Percentiles rank a stretch among this genome's conserved stretches.
Conservation (phyloP, 1,140 invertebrate species). For the Linepithema humile region DNA sequence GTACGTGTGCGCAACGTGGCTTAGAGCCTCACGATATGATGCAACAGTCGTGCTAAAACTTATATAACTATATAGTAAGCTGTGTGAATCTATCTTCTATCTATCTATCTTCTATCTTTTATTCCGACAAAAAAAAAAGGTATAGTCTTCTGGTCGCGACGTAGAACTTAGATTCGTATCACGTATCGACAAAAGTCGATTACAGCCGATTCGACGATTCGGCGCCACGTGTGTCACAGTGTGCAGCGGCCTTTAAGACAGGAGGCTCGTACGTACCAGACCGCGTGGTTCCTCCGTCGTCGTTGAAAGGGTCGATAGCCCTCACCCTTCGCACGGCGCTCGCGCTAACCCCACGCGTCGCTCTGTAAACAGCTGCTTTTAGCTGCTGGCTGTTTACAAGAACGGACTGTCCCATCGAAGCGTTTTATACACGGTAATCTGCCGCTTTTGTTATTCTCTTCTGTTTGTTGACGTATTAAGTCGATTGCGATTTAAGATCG, state of each 20-base stretch:
- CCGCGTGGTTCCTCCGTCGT: slow-evolving; percentile 69
- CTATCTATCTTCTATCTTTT: background rate
- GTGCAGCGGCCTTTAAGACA: slow-evolving; percentile 16
- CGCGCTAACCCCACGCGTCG: slow-evolving; percentile 68
- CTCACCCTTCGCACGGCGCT: slow-evolving; percentile 73
- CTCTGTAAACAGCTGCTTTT: slow-evolving; percentile 8
- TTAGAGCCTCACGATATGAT: slow-evolving; percentile 1
- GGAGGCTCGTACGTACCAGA: slow-evolving; percentile 58
- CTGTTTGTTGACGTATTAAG: background rate
- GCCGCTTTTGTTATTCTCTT: background rate
- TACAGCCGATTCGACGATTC: background rate
- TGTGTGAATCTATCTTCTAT: no score
- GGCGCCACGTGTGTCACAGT: slow-evolving; percentile 5
- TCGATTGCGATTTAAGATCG: background rate
- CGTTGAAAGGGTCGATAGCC: slow-evolving; percentile 78
- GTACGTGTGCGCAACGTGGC: background rate
- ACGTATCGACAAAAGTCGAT: background rate
- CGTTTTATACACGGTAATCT: background rate
- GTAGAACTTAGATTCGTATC: background rate
- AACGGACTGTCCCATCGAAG: background rate
- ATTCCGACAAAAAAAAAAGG: background rate
- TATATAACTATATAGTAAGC: background rate
- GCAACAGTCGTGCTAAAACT: background rate
- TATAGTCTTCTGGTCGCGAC: background rate
- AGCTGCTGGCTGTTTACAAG: slow-evolving; percentile 29